phyloP scores from a whole-genome alignment of 2,888 invertebrate species.

The Acronicta leporina region DNA sequence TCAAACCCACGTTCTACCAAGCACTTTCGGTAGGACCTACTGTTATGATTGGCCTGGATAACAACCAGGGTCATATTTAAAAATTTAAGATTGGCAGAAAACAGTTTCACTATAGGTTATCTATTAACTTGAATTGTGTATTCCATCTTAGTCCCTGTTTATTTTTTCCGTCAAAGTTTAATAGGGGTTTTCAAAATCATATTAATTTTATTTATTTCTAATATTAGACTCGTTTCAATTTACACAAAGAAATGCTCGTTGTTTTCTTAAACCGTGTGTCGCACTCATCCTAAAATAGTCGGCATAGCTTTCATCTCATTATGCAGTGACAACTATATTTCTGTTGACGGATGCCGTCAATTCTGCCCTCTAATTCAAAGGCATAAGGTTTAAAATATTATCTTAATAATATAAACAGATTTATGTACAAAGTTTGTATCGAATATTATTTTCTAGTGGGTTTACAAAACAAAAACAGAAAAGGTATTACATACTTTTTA shows the following conservation, averaged over 20 bases:
- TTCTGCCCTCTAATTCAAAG: constrained; percentile 71
- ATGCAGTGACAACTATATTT: constrained; percentile 80
- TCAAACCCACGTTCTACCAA: too few relatives aligned
- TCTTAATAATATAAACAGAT: constrained; percentile 49
- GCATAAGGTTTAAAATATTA: constrained; percentile 71
- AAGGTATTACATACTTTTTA: constrained; percentile 34
- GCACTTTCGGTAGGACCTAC: too few relatives aligned
- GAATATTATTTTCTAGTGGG: constrained; percentile 21
- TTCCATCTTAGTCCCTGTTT: too few relatives aligned
- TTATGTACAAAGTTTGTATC: constrained; percentile 47
- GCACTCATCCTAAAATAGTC: constrained; percentile 74
- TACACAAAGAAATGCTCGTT: not conserved
- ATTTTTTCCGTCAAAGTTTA: too few relatives aligned
- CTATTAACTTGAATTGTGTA: too few relatives aligned
- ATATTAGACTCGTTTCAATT: too few relatives aligned
- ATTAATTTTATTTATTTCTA: too few relatives aligned
- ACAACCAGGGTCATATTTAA: too few relatives aligned
- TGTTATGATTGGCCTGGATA: too few relatives aligned
- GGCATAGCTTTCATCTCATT: constrained; percentile 85
- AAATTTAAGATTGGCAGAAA: too few relatives aligned
- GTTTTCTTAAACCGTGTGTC: constrained; percentile 59
- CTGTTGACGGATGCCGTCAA: constrained; percentile 78
- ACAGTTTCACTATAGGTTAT: too few relatives aligned
- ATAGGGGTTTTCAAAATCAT: too few relatives aligned
- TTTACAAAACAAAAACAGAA: constrained; percentile 27